phyloP scores from a whole-genome alignment of 2,113 vertebrate genomes.

The Callaeas wilsoni region DNA sequence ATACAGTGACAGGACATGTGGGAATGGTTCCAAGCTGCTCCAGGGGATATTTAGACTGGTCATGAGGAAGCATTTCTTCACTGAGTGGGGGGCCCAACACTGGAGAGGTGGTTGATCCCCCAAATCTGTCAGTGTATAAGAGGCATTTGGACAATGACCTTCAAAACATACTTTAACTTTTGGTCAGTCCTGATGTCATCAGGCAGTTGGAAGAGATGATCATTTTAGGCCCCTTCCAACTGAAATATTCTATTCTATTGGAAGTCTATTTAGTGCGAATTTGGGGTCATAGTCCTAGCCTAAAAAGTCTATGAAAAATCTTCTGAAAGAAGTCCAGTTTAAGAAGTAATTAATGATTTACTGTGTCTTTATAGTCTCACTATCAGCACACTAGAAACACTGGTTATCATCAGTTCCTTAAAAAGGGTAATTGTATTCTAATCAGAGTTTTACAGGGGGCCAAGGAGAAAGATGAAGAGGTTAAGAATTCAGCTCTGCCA shows the following conservation, averaged over 20 bases:
- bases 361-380: neutral
- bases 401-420: neutral
- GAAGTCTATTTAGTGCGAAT: neutral
- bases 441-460: neutral
- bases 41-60: neutral
- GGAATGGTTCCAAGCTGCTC: neutral
- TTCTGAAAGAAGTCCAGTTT: neutral
- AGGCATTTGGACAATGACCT: neutral
- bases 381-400: neutral
- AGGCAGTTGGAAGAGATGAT: neutral
- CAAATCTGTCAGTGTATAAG: neutral
- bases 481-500: neutral
- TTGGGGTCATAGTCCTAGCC: neutral
- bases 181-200: neutral
- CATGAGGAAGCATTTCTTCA: neutral
- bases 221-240: neutral
- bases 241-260: neutral
- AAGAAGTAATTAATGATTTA: neutral
- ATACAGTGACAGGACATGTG: neutral
- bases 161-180: neutral
- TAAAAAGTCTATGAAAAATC: neutral
- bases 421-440: neutral
- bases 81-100: neutral
- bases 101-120: fast-evolving
- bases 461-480: neutral